Base-by-base conservation (phyloP, 2,888 invertebrate species). In the Acanthosepion pharaonis region DNA sequence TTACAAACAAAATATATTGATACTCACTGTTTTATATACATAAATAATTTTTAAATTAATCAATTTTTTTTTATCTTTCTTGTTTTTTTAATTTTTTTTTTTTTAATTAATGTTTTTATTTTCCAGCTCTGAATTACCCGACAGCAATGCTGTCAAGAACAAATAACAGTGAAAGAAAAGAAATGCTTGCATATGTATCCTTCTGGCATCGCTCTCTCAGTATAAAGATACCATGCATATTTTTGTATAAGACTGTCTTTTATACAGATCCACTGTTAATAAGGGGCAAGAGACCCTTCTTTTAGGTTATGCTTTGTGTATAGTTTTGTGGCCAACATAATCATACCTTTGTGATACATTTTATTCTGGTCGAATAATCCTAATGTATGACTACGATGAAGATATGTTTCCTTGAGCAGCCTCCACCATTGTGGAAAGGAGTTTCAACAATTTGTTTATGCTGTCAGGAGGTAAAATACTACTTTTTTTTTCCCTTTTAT, bases 371-470 rank as follows among this genome's bases (percentile, higher is more conserved):
- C 97, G 97, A 95, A 97, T 98, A 64, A 98, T 98, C 93, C 96
- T 98, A 28, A 91, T 98, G 4, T 98, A 97, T 96, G 98, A 98
- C 96, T 97, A 98, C 92, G 97, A 97, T 95, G 98, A 98, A 95
- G 96, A 96, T 48, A 94, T 97, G 33, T 97, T 97, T 5, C 97
- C 97, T 11, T 95, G 96, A 42, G 97, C 97, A 28, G 97, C 97
- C 1, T 97, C 97, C 8, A 98, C 97, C 1, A 95, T 98, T 94
- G 97, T 97, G 5, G 97, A 98, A 96, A 96, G 98, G 94, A 98
- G 98, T 1, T 98, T 98, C 95, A 97, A 97, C 94, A 98, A 98
- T 96, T 95, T 98, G 23, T 98, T 97, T 96, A 96, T 98, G 96
- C 96, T 98, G n/a, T 97, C 98, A 94, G 98, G 98, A 95, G 98